phyloP scores from a whole-genome alignment of 2,797 vertebrate genomes.

The Zalophus californianus region DNA sequence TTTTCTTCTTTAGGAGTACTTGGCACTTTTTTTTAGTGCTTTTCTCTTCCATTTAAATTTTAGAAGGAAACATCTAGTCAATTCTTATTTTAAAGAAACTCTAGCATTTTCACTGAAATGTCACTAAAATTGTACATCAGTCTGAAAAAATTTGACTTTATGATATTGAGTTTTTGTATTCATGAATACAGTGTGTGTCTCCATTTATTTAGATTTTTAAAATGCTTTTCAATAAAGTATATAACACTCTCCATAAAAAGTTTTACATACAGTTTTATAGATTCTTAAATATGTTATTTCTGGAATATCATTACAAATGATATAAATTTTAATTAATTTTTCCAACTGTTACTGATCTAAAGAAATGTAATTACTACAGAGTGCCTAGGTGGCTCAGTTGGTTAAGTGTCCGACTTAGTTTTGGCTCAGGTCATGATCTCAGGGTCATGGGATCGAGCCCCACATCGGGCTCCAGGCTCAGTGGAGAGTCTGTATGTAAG shows the following conservation, averaged over 20 bases:
- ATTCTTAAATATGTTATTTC: conserved; percentile 26
- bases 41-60: conserved; percentile 26
- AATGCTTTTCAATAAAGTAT: conserved; percentile 1
- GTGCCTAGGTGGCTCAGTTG: not conserved
- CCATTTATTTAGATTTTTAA: not conserved
- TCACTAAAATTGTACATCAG: not conserved
- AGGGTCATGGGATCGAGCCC: not conserved
- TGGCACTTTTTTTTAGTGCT: not conserved
- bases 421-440: not conserved
- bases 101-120: conserved; percentile 1
- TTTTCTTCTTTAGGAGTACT: not conserved
- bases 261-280: not conserved
- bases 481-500: not conserved
- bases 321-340: conserved; percentile 33
- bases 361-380: not conserved
- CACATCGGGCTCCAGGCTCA: not conserved
- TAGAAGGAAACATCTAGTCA: not conserved
- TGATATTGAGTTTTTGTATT: not conserved
- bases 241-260: not conserved
- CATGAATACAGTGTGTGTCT: not conserved
- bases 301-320: not conserved
- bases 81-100: not conserved
- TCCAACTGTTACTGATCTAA: not conserved
- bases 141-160: conserved; percentile 3
- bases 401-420: not conserved